Evolutionary conservation across 1,140 invertebrate genomes (phyloP).

Genomic region (Amphibalanus amphitrite): DNA sequence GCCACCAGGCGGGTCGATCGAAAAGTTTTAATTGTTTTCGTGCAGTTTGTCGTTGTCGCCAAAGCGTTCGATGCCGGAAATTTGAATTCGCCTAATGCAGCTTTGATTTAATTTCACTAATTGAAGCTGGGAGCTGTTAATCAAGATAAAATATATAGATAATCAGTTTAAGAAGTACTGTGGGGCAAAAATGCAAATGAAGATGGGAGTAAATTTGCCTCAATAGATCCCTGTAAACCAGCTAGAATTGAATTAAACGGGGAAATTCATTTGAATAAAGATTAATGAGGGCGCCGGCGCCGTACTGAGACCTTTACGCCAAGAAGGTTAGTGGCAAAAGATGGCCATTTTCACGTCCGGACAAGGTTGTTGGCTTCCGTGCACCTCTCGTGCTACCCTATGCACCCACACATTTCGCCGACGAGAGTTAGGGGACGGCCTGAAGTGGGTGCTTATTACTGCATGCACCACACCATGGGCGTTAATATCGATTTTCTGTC

Average conservation of each 20-base stretch:
- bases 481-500: too few relatives aligned
- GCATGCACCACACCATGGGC: too few relatives aligned
- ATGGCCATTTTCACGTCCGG: too few relatives aligned
- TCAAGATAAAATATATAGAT: not conserved
- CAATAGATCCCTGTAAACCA: not conserved
- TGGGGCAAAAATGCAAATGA: not conserved
- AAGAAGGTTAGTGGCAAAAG: not conserved
- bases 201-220: not conserved
- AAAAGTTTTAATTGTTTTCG: conserved; percentile 2
- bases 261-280: not conserved
- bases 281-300: not conserved
- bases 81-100: conserved; percentile 1
- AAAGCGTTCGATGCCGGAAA: not conserved
- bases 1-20: not conserved
- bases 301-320: not conserved
- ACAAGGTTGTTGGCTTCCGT: too few relatives aligned
- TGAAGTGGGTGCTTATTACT: too few relatives aligned
- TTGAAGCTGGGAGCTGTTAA: not conserved
- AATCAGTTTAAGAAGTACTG: conserved; percentile 2
- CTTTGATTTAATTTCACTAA: conserved; percentile 2
- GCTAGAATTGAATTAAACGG: not conserved
- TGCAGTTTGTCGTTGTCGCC: not conserved
- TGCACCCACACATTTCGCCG: too few relatives aligned
- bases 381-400: too few relatives aligned
- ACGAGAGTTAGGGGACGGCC: too few relatives aligned